phyloP scores from a whole-genome alignment of 2,888 invertebrate species.

The Dicyrtomina minuta region DNA sequence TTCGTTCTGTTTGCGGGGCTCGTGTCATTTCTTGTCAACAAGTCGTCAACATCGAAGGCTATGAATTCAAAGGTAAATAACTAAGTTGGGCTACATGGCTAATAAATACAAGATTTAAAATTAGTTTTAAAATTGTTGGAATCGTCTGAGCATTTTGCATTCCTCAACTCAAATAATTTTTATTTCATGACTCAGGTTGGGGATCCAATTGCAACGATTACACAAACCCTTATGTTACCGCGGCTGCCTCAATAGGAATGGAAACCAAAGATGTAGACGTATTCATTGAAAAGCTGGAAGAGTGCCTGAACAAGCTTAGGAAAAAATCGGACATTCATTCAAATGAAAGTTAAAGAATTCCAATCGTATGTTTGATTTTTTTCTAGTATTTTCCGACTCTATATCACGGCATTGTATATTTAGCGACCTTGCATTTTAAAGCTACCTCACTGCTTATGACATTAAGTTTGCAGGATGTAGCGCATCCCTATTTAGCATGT shows the following conservation, averaged over 20 bases:
- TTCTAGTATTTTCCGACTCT: too few species aligned
- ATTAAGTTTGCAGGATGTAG: too few species aligned
- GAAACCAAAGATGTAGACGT: constrained; percentile 67
- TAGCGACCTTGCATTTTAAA: too few species aligned
- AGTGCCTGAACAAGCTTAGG: constrained; percentile 61
- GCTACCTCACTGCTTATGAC: too few species aligned
- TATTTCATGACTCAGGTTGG: constrained; percentile 62
- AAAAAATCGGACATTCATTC: constrained; percentile 3
- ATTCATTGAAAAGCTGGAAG: constrained; percentile 67
- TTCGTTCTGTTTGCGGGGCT: constrained; percentile 71
- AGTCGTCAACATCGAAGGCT: constrained; percentile 61
- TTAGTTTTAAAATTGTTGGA: too few species aligned
- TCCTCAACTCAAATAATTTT: not conserved
- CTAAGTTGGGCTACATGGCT: too few species aligned
- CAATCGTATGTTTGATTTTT: too few species aligned
- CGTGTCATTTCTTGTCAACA: constrained; percentile 64
- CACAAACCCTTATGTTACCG: constrained; percentile 69
- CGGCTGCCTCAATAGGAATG: constrained; percentile 72
- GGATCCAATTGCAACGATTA: constrained; percentile 67
- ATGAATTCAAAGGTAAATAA: constrained; percentile 62
- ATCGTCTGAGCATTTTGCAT: not conserved
- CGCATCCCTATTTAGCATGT: too few species aligned
- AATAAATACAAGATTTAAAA: too few species aligned
- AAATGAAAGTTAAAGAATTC: too few species aligned
- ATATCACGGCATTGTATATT: too few species aligned